Conservation (phyloP, 2,888 invertebrate species). For the Shargacucullia verbasci region DNA sequence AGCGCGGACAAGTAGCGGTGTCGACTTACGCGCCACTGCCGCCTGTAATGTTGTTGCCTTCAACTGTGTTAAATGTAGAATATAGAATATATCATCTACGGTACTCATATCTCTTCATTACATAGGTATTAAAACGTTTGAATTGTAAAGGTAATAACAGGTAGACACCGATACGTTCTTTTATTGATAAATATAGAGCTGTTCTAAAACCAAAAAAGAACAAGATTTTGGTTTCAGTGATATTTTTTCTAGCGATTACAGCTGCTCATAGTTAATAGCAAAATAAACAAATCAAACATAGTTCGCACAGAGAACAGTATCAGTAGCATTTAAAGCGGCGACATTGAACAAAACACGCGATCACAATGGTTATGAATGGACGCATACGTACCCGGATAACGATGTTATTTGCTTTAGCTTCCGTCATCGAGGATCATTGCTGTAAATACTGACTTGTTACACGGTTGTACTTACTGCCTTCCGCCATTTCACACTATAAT, state of each 20-base stretch:
- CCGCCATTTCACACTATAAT: constrained; percentile 5
- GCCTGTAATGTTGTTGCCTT: constrained; percentile 71
- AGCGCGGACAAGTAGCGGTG: constrained; percentile 84
- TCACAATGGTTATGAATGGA: constrained; percentile 81
- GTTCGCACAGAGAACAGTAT: constrained; percentile 36
- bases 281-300: constrained; percentile 16
- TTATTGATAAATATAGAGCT: too few species aligned
- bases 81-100: constrained; percentile 39
- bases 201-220: too few species aligned
- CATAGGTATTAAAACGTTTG: too few species aligned
- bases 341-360: constrained; percentile 82
- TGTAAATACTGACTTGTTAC: constrained; percentile 54
- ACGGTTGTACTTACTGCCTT: constrained; percentile 2
- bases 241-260: too few species aligned
- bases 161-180: too few species aligned
- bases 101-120: neutral
- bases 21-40: constrained; percentile 76
- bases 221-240: too few species aligned
- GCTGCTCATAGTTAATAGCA: neutral
- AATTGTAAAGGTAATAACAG: too few species aligned
- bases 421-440: constrained; percentile 75
- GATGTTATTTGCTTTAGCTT: constrained; percentile 81
- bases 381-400: constrained; percentile 79
- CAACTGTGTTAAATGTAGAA: constrained; percentile 68
- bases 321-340: constrained; percentile 64